A percentile compares a stretch with the other conserved stretches of the same genome.
These are phyloP conservation scores for Clupea harengus DNA, from an alignment of 2,113 vertebrate species.

Conservation along the genomic window DNA sequence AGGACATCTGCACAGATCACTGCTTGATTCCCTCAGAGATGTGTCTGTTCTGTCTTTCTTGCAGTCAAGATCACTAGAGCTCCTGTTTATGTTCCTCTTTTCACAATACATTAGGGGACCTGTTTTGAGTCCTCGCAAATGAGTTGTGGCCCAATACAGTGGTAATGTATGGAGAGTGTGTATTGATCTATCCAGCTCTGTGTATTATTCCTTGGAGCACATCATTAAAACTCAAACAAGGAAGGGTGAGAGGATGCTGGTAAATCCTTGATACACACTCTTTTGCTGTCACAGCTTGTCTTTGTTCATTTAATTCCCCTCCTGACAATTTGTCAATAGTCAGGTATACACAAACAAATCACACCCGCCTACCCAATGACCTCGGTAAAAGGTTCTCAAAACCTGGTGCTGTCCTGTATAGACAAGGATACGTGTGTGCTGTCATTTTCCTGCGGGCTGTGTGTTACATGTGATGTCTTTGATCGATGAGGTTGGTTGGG, in stretches of 20 bases:
- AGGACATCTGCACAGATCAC: background rate
- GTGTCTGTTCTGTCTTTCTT: background rate
- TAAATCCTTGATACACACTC: background rate
- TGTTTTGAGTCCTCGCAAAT: background rate
- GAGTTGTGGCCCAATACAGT: background rate
- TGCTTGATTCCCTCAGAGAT: background rate
- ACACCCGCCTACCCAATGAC: background rate
- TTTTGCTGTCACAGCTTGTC: background rate
- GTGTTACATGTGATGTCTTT: background rate
- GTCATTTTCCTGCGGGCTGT: background rate
- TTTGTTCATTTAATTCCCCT: background rate
- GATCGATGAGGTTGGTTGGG: background rate
- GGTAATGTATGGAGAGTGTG: background rate
- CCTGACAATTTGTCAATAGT: background rate
- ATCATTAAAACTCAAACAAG: background rate
- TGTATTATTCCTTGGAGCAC: background rate
- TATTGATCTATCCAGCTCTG: background rate
- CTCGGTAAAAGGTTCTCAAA: background rate
- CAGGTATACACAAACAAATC: background rate
- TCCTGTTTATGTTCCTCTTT: background rate
- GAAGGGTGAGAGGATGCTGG: background rate
- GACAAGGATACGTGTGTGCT: background rate
- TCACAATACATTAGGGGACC: background rate
- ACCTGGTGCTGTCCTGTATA: background rate
- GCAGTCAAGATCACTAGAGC: background rate